phyloP scores from a whole-genome alignment of 2,888 invertebrate genomes.

The Busseola fusca region DNA sequence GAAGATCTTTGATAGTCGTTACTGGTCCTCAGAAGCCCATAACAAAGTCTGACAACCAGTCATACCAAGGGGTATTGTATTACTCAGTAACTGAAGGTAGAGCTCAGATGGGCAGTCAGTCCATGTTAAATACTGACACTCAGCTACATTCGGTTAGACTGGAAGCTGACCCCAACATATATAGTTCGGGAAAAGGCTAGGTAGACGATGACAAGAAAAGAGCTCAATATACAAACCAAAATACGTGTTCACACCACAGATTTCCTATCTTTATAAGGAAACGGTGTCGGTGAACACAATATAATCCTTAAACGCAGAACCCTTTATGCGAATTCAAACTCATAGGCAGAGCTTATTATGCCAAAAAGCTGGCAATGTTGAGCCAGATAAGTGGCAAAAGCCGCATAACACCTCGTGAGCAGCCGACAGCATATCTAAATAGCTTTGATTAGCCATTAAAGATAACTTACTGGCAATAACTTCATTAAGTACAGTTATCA shows the following conservation, averaged over 20 bases:
- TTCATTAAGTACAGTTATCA: constrained; percentile 61
- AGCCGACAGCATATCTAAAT: constrained; percentile 58
- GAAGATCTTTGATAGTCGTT: background rate
- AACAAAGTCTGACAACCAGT: background rate
- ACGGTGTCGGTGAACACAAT: constrained; percentile 34
- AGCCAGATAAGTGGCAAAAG: constrained; percentile 46
- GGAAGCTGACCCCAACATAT: too few relatives aligned
- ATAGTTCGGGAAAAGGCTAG: too few relatives aligned
- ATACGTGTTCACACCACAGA: constrained; percentile 23
- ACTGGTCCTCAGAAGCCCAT: background rate
- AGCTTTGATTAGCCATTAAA: constrained; percentile 59
- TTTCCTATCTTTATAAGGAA: constrained; percentile 31
- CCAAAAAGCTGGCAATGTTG: constrained; percentile 54
- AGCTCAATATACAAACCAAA: constrained; percentile 6
- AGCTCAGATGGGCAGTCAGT: background rate
- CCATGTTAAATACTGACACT: too few relatives aligned
- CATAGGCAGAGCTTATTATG: constrained; percentile 44
- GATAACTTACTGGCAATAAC: constrained; percentile 59
- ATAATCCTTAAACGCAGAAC: constrained; percentile 48
- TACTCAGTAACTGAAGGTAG: background rate
- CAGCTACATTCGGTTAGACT: too few relatives aligned
- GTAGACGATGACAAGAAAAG: constrained; percentile 20
- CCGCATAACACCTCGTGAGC: constrained; percentile 53
- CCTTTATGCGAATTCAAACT: constrained; percentile 40
- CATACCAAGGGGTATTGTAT: background rate